Conservation (phyloP, 2,113 vertebrate genomes). For the Galbula dea region DNA sequence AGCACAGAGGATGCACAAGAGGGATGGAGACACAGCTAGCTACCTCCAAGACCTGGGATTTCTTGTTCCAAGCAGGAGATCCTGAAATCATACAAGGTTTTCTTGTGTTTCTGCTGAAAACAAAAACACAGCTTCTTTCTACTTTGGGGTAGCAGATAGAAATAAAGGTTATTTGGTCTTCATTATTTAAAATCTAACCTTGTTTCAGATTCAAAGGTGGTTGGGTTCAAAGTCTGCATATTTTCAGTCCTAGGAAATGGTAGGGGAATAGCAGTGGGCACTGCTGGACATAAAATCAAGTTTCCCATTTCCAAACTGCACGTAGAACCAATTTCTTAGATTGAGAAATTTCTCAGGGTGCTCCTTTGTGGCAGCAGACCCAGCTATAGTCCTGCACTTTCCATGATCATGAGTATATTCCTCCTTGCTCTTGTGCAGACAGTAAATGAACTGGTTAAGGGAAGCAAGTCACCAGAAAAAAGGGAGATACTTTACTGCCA, state of each 20-base stretch:
- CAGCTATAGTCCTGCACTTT: not conserved
- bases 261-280: not conserved
- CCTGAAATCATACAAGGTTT: conserved; percentile 11
- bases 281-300: not conserved
- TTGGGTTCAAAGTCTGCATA: not conserved
- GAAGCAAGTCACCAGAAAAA: not conserved
- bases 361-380: not conserved
- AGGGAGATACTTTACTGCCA: not conserved
- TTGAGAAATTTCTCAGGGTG: too few relatives aligned
- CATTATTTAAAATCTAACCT: not conserved
- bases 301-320: not conserved
- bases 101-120: not conserved
- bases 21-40: conserved; percentile 27
- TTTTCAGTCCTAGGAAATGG: not conserved
- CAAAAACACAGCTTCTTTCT: not conserved
- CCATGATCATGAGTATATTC: fast-evolving
- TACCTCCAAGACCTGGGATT: conserved; percentile 9
- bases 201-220: not conserved
- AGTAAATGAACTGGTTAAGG: not conserved
- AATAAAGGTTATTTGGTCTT: conserved; percentile 7
- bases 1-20: conserved; percentile 22
- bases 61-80: not conserved
- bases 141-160: not conserved
- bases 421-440: not conserved
- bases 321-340: not conserved